phyloP scores from a whole-genome alignment of 2,888 invertebrate genomes.

The Ditylenchus weischeri region DNA sequence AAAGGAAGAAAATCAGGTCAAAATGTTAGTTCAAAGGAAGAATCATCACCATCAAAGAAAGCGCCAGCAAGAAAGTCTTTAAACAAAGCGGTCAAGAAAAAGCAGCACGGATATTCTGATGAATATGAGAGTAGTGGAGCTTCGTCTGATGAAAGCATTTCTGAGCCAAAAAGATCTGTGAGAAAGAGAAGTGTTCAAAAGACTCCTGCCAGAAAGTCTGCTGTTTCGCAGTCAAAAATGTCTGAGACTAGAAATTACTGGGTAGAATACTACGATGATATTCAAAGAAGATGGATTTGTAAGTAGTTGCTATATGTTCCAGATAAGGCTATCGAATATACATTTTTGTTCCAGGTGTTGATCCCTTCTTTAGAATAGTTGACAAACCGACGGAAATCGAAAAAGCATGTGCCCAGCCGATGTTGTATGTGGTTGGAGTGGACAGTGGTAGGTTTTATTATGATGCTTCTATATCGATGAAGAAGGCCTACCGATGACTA shows the following conservation, averaged over 20 bases:
- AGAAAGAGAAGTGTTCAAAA: neutral
- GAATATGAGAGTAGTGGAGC: neutral
- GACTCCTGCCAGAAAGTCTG: neutral
- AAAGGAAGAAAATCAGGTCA: too few species aligned
- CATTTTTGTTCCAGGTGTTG: constrained; percentile 20
- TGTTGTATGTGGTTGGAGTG: constrained; percentile 27
- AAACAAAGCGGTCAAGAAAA: too few species aligned
- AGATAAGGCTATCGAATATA: too few species aligned
- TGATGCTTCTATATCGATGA: too few species aligned
- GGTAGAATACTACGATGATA: constrained; percentile 42
- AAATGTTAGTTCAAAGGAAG: too few species aligned
- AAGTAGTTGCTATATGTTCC: neutral
- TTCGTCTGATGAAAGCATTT: constrained; percentile 5
- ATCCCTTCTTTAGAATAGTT: constrained; percentile 17
- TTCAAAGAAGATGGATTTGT: constrained; percentile 29
- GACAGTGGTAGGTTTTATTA: constrained; percentile 26
- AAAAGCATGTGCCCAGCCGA: constrained; percentile 10
- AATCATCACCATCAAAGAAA: too few species aligned
- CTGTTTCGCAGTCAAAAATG: neutral
- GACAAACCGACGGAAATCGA: constrained; percentile 22
- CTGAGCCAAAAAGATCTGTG: neutral
- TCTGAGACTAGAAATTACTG: constrained; percentile 37
- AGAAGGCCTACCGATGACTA: too few species aligned
- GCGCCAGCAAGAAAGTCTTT: too few species aligned
- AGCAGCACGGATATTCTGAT: neutral